phyloP scores from a whole-genome alignment of 2,888 invertebrate species.

The Drosophila rubida region DNA sequence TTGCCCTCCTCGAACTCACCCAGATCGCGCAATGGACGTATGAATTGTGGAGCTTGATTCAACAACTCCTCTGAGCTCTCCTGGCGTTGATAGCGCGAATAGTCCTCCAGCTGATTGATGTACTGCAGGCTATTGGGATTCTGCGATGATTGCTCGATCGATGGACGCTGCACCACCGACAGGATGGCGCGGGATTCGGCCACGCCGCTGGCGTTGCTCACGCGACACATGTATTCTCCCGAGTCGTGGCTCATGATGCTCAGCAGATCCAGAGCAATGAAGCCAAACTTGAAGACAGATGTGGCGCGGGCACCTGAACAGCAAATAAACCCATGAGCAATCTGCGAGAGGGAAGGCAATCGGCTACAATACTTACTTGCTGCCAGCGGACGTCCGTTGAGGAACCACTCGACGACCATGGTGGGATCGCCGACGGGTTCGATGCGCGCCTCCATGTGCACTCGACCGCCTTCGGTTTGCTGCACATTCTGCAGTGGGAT shows the following conservation, averaged over 20 bases:
- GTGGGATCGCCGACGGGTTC: constrained; percentile 98
- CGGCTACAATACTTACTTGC: constrained; percentile 89
- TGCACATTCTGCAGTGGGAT: constrained; percentile 93
- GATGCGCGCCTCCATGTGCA: constrained; percentile 98
- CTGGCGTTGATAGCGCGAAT: constrained; percentile 93
- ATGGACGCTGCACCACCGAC: constrained; percentile 91
- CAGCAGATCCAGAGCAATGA: constrained; percentile 96
- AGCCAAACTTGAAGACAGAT: constrained; percentile 98
- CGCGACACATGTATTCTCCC: constrained; percentile 96
- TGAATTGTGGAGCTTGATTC: constrained; percentile 93
- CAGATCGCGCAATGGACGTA: constrained; percentile 93
- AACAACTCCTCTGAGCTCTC: constrained; percentile 93
- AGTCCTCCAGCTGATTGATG: constrained; percentile 95
- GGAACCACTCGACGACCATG: constrained; percentile 98
- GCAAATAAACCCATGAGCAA: background rate
- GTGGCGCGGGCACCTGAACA: constrained; percentile 95
- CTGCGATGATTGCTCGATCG: constrained; percentile 94
- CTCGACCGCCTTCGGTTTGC: constrained; percentile 95
- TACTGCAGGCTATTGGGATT: constrained; percentile 96
- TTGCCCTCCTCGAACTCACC: constrained; percentile 95
- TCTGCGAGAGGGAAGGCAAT: background rate
- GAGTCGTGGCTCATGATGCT: constrained; percentile 94
- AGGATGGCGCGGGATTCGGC: constrained; percentile 94
- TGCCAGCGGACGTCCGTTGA: constrained; percentile 95
- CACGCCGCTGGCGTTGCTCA: constrained; percentile 93